Evolutionary conservation across 2,113 vertebrate genomes (phyloP), one percentile per base, ranked within the genome.

Genomic region (Sebastes schlegelii): DNA sequence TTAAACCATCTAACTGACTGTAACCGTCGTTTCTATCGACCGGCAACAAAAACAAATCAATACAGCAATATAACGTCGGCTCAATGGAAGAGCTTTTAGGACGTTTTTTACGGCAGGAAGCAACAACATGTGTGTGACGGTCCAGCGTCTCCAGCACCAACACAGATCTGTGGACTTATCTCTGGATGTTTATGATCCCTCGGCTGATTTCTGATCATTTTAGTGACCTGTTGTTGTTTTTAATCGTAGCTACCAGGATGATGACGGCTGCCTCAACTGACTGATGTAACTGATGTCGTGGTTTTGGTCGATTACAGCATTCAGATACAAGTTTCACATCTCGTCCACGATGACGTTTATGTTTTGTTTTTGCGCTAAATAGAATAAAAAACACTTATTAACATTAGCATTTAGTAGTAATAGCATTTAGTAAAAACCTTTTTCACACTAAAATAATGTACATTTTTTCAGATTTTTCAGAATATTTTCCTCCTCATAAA

Each of bases 51-150:
- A n/a, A 13, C 52, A 48, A 86, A 84, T 89, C 88, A 78, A 88
- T 86, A 81, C 1, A 6, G 61, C 77, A 66, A 75, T 74, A 71
- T 8, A 55, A 43, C 2, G 4, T n/a, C 6, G 8, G 61, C 55
- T 83, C 76, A 34, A 54, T 64, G 45, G 63, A 51, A 17, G 10
- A 5, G 85, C 77, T 85, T 83, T 85, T 58, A 80, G 80, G 58
- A 52, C n/a, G 42, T 34, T 67, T 85, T 75, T 58, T 34, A 34
- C 52, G 2, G 55, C 82, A 62, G 79, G 80, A 88, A 78, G 65
- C 42, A 1, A 10, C 1, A 23, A 54, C 63, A 6, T 40, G 11
- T 12, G 34, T 34, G 34, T 34, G 34, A 34, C 34, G 34, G 34
- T 34, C 34, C 34, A 34, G 34, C 34, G 49, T 77, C 48, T 13